Evolutionary conservation across 2,113 vertebrate species (phyloP).

Genomic region (Orthonyx spaldingii): DNA sequence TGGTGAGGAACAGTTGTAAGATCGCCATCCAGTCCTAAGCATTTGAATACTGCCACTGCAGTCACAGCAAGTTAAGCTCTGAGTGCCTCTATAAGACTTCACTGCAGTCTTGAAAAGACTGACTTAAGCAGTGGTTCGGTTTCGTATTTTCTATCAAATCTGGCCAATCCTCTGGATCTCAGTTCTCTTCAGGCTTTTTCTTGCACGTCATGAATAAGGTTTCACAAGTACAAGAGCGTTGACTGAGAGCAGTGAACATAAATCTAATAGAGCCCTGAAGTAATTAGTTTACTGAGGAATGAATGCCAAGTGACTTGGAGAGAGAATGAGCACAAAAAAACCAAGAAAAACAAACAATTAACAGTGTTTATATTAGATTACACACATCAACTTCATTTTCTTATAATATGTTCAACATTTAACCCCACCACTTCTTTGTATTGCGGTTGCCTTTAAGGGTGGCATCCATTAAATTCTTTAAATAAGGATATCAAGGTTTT

Average conservation of each 20-base stretch:
- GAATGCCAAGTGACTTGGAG: not conserved
- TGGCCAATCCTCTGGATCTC: not conserved
- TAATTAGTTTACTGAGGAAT: not conserved
- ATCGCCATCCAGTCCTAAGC: not conserved
- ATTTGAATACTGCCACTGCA: not conserved
- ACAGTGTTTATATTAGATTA: not conserved
- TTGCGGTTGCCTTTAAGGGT: not conserved
- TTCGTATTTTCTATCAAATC: not conserved
- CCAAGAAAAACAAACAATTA: conserved; percentile 22
- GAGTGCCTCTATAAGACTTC: not conserved
- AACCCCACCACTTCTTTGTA: not conserved
- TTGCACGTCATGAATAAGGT: not conserved
- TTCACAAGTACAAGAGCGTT: not conserved
- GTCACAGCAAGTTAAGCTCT: not conserved
- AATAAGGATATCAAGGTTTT: not conserved
- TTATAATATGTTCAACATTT: not conserved
- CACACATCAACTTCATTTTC: not conserved
- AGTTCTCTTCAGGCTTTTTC: not conserved
- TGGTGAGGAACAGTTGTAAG: not conserved
- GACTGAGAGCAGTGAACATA: not conserved
- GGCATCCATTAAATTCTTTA: not conserved
- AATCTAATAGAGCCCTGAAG: not conserved
- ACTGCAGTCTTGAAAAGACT: not conserved
- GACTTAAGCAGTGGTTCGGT: not conserved
- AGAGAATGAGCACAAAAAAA: not conserved